Conservation (phyloP, 1,140 invertebrate genomes). For the Meteorus sp. region DNA sequence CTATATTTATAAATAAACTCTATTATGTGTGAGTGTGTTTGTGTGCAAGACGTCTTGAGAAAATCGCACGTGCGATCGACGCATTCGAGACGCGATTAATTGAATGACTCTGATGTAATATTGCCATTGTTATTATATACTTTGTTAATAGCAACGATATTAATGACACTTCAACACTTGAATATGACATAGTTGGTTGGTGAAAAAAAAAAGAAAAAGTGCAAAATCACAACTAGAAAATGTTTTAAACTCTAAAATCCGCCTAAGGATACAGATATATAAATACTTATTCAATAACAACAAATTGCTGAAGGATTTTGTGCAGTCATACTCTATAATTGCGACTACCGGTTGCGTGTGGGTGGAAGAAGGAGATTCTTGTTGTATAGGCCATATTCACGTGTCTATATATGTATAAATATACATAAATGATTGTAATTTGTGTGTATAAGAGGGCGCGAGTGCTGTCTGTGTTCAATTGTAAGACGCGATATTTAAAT, state of each 20-base stretch:
- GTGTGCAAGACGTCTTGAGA: conserved; percentile 10
- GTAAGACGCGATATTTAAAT: too few species aligned
- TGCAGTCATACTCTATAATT: conserved; percentile 58
- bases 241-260: conserved; percentile 1
- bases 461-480: too few species aligned
- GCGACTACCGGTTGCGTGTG: conserved; percentile 41
- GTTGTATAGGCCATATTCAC: too few species aligned
- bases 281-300: conserved; percentile 50
- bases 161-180: background rate
- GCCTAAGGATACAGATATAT: background rate
- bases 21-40: too few species aligned
- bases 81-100: conserved; percentile 9
- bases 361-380: conserved; percentile 29
- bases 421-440: too few species aligned
- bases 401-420: too few species aligned
- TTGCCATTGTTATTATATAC: conserved; percentile 3
- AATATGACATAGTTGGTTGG: background rate
- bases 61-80: conserved; percentile 24
- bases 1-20: background rate
- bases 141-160: conserved; percentile 1
- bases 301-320: conserved; percentile 54
- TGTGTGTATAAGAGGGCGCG: too few species aligned
- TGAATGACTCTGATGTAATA: conserved; percentile 18
- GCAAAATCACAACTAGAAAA: too few species aligned
- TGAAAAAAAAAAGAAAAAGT: conserved; percentile 8